These are phyloP conservation scores for Drosophila busckii DNA, from an alignment of 1,140 invertebrate species.

Conservation along the genomic window DNA sequence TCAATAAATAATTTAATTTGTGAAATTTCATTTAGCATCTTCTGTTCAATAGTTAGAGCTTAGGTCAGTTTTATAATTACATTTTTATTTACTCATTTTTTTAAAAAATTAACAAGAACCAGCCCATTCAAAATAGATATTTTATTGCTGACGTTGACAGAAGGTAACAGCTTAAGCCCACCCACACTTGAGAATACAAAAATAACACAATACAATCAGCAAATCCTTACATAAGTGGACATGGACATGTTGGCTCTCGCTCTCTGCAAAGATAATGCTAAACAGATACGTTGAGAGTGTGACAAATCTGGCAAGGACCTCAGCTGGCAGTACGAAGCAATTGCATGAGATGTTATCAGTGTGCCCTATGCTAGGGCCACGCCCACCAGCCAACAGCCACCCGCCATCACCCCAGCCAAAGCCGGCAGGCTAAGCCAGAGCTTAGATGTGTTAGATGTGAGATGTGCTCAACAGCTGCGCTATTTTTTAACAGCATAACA, in stretches of 20 bases:
- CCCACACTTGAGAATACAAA: neutral
- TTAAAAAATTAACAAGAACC: too few species aligned
- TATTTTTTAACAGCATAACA: conserved; percentile 41
- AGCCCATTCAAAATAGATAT: neutral
- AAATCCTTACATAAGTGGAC: conserved; percentile 61
- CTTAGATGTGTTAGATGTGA: conserved; percentile 74
- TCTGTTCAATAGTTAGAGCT: too few species aligned
- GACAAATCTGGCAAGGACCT: conserved; percentile 51
- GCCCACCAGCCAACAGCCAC: too few species aligned
- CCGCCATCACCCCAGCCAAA: too few species aligned
- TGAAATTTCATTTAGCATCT: too few species aligned
- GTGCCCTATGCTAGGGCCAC: conserved; percentile 9
- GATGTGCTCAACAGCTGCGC: conserved; percentile 73
- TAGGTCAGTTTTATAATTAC: too few species aligned
- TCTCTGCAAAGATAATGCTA: conserved; percentile 20
- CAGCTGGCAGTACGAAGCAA: conserved; percentile 49
- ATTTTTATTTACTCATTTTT: too few species aligned
- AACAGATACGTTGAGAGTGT: conserved; percentile 47
- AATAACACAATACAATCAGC: conserved; percentile 6
- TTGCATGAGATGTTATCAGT: conserved; percentile 17
- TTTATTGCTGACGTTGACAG: neutral
- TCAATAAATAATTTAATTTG: too few species aligned
- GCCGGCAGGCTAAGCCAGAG: conserved; percentile 56
- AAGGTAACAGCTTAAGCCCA: conserved; percentile 3
- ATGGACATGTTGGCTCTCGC: conserved; percentile 26